Percentiles rank a stretch among this genome's conserved stretches.
Conservation (phyloP, 2,113 vertebrate genomes). For the Dipodomys ordii region DNA sequence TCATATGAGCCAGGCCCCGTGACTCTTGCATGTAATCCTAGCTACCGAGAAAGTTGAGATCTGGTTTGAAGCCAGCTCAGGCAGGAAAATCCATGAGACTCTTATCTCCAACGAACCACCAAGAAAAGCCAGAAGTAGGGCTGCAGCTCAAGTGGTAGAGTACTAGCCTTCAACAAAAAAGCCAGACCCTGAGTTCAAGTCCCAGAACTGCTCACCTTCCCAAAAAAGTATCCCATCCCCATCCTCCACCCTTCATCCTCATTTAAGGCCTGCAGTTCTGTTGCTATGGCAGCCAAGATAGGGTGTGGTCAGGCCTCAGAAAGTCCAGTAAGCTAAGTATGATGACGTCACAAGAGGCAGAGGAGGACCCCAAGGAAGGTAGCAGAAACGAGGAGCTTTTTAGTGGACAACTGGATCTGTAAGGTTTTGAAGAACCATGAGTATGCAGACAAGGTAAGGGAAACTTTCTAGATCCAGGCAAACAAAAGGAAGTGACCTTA, state of each 20-base stretch:
- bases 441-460: background rate
- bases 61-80: too few relatives aligned
- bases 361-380: background rate
- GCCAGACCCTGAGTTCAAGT: too few relatives aligned
- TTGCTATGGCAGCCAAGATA: background rate
- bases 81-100: too few relatives aligned
- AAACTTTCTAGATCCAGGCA: background rate
- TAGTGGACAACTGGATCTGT: rapidly evolving
- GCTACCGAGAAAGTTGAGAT: too few relatives aligned
- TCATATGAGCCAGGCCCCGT: too few relatives aligned
- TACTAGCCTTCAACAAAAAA: too few relatives aligned
- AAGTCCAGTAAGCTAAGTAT: background rate
- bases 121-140: too few relatives aligned
- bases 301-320: background rate
- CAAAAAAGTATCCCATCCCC: background rate
- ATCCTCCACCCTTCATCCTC: background rate
- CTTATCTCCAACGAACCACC: too few relatives aligned
- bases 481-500: too few relatives aligned
- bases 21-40: too few relatives aligned
- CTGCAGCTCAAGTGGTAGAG: too few relatives aligned
- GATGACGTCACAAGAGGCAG: background rate
- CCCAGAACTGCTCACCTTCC: too few relatives aligned
- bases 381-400: background rate
- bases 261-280: background rate
- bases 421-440: background rate